Conservation (phyloP, 2,113 vertebrate species). For the Azemiops feae region DNA sequence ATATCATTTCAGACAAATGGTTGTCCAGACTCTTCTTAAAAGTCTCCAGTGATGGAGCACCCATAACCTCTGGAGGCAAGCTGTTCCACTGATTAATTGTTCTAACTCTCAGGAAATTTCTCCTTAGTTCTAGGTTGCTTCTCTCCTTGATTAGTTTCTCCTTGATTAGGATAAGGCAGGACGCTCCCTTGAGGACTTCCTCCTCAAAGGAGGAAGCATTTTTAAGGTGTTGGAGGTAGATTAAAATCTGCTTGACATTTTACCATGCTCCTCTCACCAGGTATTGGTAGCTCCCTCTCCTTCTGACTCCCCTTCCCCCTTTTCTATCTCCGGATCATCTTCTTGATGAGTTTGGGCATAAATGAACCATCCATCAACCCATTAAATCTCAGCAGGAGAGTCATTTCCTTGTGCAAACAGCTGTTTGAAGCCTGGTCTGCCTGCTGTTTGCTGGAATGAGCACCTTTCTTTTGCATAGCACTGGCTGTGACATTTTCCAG, state of each 20-base stretch:
- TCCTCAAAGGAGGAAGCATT: neutral
- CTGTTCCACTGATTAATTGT: neutral
- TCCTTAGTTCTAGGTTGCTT: neutral
- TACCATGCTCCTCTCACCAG: neutral
- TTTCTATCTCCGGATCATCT: neutral
- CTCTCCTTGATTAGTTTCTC: neutral
- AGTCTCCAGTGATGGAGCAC: no score
- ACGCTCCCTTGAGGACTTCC: no score
- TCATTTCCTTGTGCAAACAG: slow-evolving; percentile 28
- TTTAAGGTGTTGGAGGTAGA: neutral
- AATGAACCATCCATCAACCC: slow-evolving; percentile 23
- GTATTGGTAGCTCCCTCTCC: neutral
- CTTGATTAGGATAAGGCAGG: accelerated
- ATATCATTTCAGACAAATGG: no score
- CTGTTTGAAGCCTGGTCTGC: neutral
- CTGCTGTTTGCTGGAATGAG: slow-evolving; percentile 17
- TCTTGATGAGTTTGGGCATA: neutral
- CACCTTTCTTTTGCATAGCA: neutral
- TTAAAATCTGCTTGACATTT: neutral
- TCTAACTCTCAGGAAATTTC: neutral
- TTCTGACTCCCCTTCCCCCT: no score
- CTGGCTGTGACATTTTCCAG: neutral
- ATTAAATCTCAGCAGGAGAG: slow-evolving; percentile 31
- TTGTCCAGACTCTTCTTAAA: no score
- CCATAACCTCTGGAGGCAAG: no score